phyloP scores from a whole-genome alignment of 2,888 invertebrate species.

The Bibio marci region DNA sequence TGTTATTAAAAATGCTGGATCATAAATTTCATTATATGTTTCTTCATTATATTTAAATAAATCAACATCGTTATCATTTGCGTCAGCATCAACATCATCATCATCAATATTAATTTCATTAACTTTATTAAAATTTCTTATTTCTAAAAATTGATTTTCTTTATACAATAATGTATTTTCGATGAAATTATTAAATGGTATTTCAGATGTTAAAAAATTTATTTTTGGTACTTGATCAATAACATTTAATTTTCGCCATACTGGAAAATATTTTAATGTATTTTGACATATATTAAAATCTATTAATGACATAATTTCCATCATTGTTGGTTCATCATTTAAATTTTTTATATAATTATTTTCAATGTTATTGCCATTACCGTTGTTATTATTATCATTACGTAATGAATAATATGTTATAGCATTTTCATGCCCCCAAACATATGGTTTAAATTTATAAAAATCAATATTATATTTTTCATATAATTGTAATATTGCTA shows the following conservation, averaged over 20 bases:
- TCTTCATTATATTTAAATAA: constrained; percentile 11
- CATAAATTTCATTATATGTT: constrained; percentile 41
- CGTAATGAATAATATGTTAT: constrained; percentile 55
- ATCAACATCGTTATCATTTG: no score
- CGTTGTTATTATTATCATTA: constrained; percentile 25
- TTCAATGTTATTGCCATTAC: no score
- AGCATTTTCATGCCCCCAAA: constrained; percentile 64
- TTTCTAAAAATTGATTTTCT: neutral
- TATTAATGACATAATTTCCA: constrained; percentile 55
- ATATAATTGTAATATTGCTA: constrained; percentile 48
- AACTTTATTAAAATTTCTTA: neutral
- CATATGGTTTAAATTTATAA: constrained; percentile 53
- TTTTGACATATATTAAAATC: constrained; percentile 42
- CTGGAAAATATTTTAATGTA: constrained; percentile 55
- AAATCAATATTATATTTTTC: constrained; percentile 48
- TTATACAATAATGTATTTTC: neutral
- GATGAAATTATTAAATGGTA: no score
- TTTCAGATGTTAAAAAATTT: constrained; percentile 11
- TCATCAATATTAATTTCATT: neutral
- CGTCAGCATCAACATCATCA: neutral
- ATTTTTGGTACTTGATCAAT: constrained; percentile 20
- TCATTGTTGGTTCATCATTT: constrained; percentile 52
- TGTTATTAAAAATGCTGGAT: constrained; percentile 67
- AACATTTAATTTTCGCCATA: constrained; percentile 35
- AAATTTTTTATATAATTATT: constrained; percentile 28